Evolutionary conservation across 2,797 vertebrate genomes (phyloP).

Genomic region (Vultur gryphus): DNA sequence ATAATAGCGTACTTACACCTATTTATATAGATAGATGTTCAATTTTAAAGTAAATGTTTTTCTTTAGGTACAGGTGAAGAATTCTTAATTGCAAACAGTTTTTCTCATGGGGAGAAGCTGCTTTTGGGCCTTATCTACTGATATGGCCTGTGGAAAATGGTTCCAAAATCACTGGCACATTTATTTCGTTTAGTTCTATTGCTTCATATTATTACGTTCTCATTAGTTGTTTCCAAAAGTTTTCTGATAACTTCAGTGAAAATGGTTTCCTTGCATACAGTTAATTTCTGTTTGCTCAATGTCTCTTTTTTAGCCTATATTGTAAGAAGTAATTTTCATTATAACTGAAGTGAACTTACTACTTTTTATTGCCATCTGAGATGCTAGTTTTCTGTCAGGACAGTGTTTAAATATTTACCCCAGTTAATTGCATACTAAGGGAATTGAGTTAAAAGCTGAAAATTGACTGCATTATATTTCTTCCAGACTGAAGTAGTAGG

Average conservation of each 20-base stretch:
- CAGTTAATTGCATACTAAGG: neutral
- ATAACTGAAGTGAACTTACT: neutral
- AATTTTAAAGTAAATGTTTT: neutral
- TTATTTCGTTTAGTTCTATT: neutral
- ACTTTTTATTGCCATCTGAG: neutral
- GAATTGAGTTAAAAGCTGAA: neutral
- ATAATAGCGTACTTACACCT: neutral
- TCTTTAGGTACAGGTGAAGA: neutral
- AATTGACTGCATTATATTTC: slow-evolving; percentile 64
- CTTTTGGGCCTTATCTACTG: neutral
- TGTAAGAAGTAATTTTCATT: neutral
- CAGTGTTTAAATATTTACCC: neutral
- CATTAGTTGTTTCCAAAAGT: neutral
- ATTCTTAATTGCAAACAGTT: neutral
- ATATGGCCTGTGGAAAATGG: neutral
- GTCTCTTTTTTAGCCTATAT: neutral
- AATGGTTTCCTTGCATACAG: neutral
- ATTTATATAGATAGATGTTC: neutral
- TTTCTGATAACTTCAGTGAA: neutral
- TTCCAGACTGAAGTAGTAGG: neutral
- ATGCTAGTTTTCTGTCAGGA: neutral
- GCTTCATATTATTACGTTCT: neutral
- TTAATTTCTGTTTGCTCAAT: neutral
- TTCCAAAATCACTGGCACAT: neutral
- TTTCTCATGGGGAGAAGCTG: neutral